Evolutionary conservation across 1,140 invertebrate genomes (phyloP).

Genomic region (Pogonomyrmex barbatus): DNA sequence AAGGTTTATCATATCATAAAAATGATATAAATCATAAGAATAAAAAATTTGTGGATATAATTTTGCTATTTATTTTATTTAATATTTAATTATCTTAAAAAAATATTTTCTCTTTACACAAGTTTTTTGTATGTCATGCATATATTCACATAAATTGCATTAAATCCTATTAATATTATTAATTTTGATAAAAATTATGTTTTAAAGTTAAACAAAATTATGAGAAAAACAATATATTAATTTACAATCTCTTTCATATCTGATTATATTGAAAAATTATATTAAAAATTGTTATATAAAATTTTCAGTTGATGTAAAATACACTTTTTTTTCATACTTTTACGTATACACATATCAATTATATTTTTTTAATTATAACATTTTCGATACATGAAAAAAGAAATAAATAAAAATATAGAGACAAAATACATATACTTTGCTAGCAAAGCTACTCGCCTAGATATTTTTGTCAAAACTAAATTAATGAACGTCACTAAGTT

Average conservation of each 20-base stretch:
- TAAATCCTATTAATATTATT: background rate
- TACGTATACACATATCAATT: background rate
- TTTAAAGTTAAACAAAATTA: background rate
- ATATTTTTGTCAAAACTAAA: background rate
- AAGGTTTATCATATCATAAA: background rate
- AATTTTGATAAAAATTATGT: background rate
- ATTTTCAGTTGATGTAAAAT: background rate
- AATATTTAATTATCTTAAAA: background rate
- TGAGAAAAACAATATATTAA: background rate
- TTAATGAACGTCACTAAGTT: background rate
- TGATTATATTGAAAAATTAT: background rate
- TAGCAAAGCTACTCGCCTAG: background rate
- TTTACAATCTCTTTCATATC: background rate
- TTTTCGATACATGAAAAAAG: background rate
- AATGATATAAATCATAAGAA: background rate
- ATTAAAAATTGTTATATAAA: background rate
- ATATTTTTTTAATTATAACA: constrained; percentile 17
- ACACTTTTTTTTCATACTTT: background rate
- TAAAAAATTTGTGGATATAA: background rate
- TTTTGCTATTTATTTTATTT: background rate
- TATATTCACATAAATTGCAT: background rate
- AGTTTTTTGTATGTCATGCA: background rate
- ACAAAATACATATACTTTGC: background rate
- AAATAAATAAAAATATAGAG: background rate
- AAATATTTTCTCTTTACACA: background rate